phyloP scores from a whole-genome alignment of 2,888 invertebrate genomes.

The Crematogaster levior region DNA sequence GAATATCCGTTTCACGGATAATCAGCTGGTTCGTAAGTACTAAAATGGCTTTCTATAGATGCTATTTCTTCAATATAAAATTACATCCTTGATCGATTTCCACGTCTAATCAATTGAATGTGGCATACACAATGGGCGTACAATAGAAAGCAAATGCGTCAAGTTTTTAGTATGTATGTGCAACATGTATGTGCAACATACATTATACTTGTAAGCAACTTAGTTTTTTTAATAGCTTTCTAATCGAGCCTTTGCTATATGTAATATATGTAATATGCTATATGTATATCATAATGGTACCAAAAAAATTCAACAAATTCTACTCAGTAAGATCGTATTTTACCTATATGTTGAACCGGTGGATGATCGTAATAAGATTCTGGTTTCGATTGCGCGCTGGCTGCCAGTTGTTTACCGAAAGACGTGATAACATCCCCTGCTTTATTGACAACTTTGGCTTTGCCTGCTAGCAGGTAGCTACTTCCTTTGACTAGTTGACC shows the following conservation, averaged over 20 bases:
- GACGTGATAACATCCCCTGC: conserved; percentile 93
- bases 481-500: conserved; percentile 95
- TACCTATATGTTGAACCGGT: conserved; percentile 62
- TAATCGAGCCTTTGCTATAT: neutral
- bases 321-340: neutral
- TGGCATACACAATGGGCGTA: neutral
- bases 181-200: neutral
- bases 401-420: conserved; percentile 92
- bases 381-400: conserved; percentile 88
- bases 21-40: neutral
- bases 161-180: neutral
- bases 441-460: conserved; percentile 90
- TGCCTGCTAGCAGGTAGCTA: conserved; percentile 89
- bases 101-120: conserved; percentile 14
- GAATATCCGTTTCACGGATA: conserved; percentile 22
- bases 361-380: conserved; percentile 75
- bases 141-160: conserved; percentile 38
- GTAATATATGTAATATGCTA: too few relatives aligned
- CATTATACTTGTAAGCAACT: neutral
- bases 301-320: neutral
- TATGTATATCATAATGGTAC: neutral
- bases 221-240: neutral
- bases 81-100: conserved; percentile 37
- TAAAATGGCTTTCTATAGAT: conserved; percentile 23
- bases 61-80: conserved; percentile 12